Evolutionary conservation across 2,888 invertebrate genomes (phyloP), one percentile per base, ranked within the genome.

Genomic region (Ditula angustiorana): DNA sequence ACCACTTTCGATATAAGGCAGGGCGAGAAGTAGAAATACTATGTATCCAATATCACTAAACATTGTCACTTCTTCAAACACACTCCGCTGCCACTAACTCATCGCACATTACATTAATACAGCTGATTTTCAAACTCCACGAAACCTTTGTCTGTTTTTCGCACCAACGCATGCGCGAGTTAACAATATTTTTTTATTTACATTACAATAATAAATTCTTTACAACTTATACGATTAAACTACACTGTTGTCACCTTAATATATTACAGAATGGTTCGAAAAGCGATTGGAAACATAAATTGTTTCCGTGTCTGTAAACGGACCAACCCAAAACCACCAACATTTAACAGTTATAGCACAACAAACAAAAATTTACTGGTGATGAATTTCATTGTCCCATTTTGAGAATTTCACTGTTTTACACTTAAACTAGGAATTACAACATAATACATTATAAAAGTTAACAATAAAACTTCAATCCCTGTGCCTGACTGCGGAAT

Each of bases 1-100:
- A 95, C 95, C 95, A 90, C 95, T 95, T 90, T 95, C 95, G 84
- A 95, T 95, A 87, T 94, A 94, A 77, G 95, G 95, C 82, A 95
- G 93, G 83, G 95, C 93, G 82, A 95, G 93, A 83, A 95, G 93
- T 87, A 95, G 92, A 90, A 95, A 95, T 82, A 94, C 92, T 88
- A 94, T 94, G 90, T 95, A 95, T 93, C 94, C 94, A 92, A 93
- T 94, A 92, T 94, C 94, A 93, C 93, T 94, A 82, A 94, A 93
- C 94, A 94, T 94, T 93, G 93, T 93, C 83, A 86, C 87, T 86
- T 83, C 79, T 74, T 81, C 86, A 83, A 86, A 86, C 86, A 86
- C 90, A 86, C 85, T 90, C 88, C 85, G 77, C 77, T 84, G 87
- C 83, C 88, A 90, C 89, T 88, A 92, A 92, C 91, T 91, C 93